phyloP scores from a whole-genome alignment of 2,113 vertebrate genomes.

The Pyxicephalus adspersus region DNA sequence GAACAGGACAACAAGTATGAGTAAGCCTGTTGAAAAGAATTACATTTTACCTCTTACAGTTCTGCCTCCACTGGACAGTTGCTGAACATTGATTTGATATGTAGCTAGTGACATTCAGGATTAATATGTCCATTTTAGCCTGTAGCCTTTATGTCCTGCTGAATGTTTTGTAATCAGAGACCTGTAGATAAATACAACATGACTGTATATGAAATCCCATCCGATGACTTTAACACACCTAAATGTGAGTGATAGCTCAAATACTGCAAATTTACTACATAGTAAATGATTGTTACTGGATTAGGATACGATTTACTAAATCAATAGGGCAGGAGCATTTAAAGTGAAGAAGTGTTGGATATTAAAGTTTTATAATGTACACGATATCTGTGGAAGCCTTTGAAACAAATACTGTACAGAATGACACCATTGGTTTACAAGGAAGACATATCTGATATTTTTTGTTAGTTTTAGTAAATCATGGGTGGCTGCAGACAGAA shows the following conservation, averaged over 20 bases:
- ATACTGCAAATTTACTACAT: background rate
- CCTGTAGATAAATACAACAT: background rate
- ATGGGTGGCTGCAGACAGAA: no score
- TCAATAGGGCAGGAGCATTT: no score
- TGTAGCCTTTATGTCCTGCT: background rate
- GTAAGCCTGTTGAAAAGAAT: slow-evolving; percentile 32
- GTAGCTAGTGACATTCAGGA: slow-evolving; percentile 19
- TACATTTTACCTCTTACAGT: background rate
- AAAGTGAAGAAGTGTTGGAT: no score
- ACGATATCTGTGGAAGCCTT: no score
- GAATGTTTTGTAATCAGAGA: background rate
- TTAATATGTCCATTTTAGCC: background rate
- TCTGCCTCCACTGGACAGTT: slow-evolving; percentile 1
- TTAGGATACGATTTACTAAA: no score
- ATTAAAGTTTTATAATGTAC: no score
- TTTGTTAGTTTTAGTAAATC: no score
- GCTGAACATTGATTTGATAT: background rate
- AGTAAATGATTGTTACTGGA: no score
- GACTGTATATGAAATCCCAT: background rate
- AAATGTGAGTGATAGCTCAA: background rate
- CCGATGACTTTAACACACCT: background rate
- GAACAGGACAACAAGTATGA: background rate
- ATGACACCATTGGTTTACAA: no score
- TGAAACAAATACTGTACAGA: no score
- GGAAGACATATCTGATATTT: no score